Evolutionary conservation across 2,797 vertebrate species (phyloP).

Genomic region (Borostomias antarcticus): DNA sequence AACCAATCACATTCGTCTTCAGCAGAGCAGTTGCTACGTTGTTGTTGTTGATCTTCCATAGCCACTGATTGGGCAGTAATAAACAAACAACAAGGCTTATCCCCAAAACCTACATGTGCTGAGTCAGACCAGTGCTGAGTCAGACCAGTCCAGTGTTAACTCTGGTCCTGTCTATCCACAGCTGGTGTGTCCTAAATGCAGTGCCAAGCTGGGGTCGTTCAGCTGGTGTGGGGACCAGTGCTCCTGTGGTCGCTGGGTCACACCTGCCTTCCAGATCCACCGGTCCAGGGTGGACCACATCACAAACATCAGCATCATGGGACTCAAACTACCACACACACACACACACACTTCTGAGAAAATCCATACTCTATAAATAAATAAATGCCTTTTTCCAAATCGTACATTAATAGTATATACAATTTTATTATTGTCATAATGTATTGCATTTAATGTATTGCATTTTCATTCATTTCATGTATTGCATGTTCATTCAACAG

Average conservation of each 20-base stretch:
- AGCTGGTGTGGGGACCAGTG: conserved; percentile 93
- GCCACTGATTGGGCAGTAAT: too few relatives aligned
- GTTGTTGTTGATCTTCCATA: too few relatives aligned
- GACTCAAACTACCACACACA: background rate
- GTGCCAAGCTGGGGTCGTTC: conserved; percentile 90
- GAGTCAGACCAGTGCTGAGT: too few relatives aligned
- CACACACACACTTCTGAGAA: background rate
- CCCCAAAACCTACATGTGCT: too few relatives aligned
- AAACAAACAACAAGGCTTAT: too few relatives aligned
- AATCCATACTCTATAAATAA: background rate
- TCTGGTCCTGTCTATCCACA: conserved; percentile 52
- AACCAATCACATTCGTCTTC: too few relatives aligned
- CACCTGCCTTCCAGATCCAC: conserved; percentile 93
- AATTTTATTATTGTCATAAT: too few relatives aligned
- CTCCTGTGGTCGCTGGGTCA: conserved; percentile 93
- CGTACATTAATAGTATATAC: background rate
- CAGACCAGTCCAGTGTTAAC: too few relatives aligned
- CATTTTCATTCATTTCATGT: too few relatives aligned
- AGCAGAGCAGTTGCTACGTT: too few relatives aligned
- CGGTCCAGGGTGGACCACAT: conserved; percentile 90
- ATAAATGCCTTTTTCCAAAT: background rate
- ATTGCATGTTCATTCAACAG: too few relatives aligned
- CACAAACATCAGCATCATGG: conserved; percentile 45
- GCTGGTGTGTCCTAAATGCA: conserved; percentile 94
- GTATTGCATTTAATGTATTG: too few relatives aligned